phyloP scores from a whole-genome alignment of 2,888 invertebrate genomes.

The Arrhopalites spinosus region DNA sequence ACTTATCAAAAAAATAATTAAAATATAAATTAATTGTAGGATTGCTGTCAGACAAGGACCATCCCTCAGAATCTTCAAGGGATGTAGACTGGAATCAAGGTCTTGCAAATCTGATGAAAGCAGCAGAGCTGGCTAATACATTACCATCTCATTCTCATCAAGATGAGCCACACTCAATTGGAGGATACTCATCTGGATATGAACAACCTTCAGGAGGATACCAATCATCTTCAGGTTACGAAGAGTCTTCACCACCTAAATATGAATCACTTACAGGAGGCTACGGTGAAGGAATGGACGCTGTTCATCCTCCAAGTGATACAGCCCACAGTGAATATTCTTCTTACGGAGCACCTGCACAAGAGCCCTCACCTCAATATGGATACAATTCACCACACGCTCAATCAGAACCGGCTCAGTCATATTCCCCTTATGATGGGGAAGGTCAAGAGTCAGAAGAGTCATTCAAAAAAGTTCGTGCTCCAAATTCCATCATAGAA shows the following conservation, averaged over 20 bases:
- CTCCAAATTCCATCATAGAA: slow-evolving; percentile 35
- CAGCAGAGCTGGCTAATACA: slow-evolving; percentile 10
- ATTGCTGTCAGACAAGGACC: neutral
- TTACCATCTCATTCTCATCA: neutral
- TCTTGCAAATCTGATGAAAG: slow-evolving; percentile 17
- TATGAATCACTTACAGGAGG: neutral
- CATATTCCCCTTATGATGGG: neutral
- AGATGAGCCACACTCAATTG: neutral
- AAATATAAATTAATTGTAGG: neutral
- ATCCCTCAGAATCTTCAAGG: slow-evolving; percentile 1
- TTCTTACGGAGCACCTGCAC: neutral
- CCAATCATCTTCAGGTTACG: neutral
- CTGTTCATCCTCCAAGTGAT: neutral
- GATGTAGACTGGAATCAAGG: slow-evolving; percentile 18
- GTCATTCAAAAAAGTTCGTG: neutral
- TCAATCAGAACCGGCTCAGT: neutral
- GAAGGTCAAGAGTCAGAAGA: slow-evolving; percentile 22
- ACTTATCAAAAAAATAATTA: too few species aligned
- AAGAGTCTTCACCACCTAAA: neutral
- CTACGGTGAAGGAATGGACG: neutral
- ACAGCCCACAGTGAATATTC: neutral
- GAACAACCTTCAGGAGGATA: neutral
- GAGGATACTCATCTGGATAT: neutral
- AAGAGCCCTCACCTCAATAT: neutral
- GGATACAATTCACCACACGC: neutral